phyloP scores from a whole-genome alignment of 1,140 invertebrate species.

The Pantala flavescens region DNA sequence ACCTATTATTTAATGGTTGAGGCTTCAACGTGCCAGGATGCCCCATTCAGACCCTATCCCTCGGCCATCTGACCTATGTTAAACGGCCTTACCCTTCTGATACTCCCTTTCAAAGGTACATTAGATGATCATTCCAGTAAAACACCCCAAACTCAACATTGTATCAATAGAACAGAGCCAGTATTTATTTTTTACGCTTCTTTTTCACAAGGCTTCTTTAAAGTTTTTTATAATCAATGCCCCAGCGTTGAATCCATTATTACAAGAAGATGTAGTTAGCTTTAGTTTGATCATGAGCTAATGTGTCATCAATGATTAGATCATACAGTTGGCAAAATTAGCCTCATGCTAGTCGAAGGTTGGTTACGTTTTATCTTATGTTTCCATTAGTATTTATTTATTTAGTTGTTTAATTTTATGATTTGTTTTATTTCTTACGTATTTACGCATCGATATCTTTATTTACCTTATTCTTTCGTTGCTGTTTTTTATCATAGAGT shows the following conservation, averaged over 20 bases:
- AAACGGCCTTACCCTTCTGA: background rate
- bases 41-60: background rate
- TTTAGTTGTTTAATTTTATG: background rate
- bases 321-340: too few relatives aligned
- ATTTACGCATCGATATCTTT: background rate
- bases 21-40: background rate
- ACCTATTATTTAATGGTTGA: background rate
- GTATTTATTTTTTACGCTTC: too few relatives aligned
- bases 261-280: too few relatives aligned
- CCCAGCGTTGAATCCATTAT: too few relatives aligned
- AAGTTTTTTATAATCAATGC: too few relatives aligned
- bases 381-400: too few relatives aligned
- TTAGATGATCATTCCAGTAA: background rate
- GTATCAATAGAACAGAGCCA: too few relatives aligned
- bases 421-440: background rate
- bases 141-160: background rate
- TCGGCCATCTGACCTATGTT: background rate
- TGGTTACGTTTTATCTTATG: too few relatives aligned
- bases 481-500: slow-evolving; percentile 7
- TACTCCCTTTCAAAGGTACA: background rate
- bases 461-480: slow-evolving; percentile 1
- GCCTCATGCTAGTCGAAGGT: too few relatives aligned
- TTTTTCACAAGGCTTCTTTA: too few relatives aligned
- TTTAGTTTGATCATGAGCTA: too few relatives aligned
- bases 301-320: too few relatives aligned